Conservation (phyloP, 2,797 vertebrate species). For the Xenopus petersii region DNA sequence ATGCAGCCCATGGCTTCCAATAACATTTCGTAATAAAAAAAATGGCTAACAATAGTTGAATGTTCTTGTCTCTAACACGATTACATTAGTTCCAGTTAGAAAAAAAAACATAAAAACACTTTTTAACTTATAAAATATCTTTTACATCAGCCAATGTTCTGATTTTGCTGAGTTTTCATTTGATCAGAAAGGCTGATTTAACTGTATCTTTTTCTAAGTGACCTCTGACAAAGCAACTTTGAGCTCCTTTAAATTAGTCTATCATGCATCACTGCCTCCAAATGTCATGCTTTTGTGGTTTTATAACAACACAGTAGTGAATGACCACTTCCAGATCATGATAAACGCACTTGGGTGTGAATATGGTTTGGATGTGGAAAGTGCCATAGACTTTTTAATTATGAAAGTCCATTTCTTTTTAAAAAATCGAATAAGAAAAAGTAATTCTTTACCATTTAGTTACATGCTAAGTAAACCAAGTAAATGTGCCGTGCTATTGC, state of each 20-base stretch:
- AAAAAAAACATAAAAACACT: too few species aligned
- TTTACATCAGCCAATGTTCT: not conserved
- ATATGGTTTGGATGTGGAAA: constrained; percentile 36
- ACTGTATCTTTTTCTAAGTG: constrained; percentile 34
- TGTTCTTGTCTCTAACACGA: too few species aligned
- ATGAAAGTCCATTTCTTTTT: constrained; percentile 36
- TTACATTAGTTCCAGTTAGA: too few species aligned
- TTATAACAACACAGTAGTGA: constrained; percentile 18
- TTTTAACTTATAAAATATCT: not conserved
- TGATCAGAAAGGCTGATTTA: constrained; percentile 25
- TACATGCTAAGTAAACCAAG: constrained; percentile 31
- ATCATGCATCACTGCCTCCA: constrained; percentile 29
- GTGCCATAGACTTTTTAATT: constrained; percentile 30
- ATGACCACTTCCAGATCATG: constrained; percentile 15
- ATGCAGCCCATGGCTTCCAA: too few species aligned
- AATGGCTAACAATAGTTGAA: too few species aligned
- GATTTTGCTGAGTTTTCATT: not conserved
- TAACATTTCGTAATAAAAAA: too few species aligned
- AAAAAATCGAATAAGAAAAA: not conserved
- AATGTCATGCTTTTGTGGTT: constrained; percentile 27
- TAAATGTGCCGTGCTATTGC: not conserved
- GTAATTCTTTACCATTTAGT: constrained; percentile 28
- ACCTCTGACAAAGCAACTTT: constrained; percentile 43
- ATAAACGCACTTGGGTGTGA: constrained; percentile 22
- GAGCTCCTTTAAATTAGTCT: not conserved